Base-by-base conservation (phyloP, 2,113 vertebrate genomes). In the Microcebus jonahi region DNA sequence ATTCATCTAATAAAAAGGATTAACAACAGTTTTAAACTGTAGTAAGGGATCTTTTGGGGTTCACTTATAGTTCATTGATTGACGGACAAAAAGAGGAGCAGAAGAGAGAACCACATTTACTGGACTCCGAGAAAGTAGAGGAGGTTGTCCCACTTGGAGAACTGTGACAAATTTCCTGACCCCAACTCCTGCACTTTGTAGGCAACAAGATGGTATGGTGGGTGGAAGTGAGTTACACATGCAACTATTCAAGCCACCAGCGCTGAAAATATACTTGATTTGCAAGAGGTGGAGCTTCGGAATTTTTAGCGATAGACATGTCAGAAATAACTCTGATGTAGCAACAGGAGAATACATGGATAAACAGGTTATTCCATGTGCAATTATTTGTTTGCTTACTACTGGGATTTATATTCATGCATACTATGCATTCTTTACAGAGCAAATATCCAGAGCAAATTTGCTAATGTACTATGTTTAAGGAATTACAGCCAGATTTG, bases 281-380 rank as follows among this genome's bases (percentile, higher is more conserved):
- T 93, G 31, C 31, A 96, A 88, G n/a, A 96, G 80, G 83, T 87
- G 48, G 53, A 31, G 65, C 63, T 87, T 61, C 90, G 70, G 39
- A 45, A 85, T 75, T 95, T 90, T 70, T 65, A 94, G 42, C 27
- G 27, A 81, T 21, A 67, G 48, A 77, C 57, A 94, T 81, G 82
- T 88, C 81, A 94, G 50, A 90, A 97, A 87, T 96, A 96, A 97
- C 57, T 97, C 59, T 85, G 45, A 93, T 95, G 82, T 82, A 63
- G 50, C 57, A 95, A 96, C 77, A 59, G 45, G 36, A 70, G 71
- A 94, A n/a, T 82, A 65, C 61, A 94, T 76, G 23, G 61, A 55
- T 91, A 82, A 96, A 90, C 81, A 97, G 67, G 84, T 94, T 85
- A 77, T 79, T 20, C 59, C 17, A 29, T 34, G 7, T 31, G 12